Conservation (phyloP, 2,888 invertebrate species). For the Eumerus sabulonum region DNA sequence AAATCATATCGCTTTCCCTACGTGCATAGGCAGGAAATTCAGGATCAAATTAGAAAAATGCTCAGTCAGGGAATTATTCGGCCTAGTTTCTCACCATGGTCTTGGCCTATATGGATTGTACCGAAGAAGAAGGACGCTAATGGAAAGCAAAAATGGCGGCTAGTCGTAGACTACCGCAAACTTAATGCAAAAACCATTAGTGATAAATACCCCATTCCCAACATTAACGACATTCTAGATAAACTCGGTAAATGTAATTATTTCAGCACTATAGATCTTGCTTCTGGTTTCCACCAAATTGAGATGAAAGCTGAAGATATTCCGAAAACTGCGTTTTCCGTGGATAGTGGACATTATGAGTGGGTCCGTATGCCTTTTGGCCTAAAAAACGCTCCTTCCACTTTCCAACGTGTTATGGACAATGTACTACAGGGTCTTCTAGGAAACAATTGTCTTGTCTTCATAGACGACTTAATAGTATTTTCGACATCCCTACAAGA, state of each 20-base stretch:
- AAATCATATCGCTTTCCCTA: not conserved
- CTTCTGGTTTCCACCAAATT: no score
- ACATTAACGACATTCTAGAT: no score
- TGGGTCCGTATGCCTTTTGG: not conserved
- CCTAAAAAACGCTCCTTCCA: no score
- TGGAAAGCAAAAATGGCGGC: no score
- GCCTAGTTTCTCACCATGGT: no score
- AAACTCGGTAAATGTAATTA: no score
- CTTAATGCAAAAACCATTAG: no score
- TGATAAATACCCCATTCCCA: no score
- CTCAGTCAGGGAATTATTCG: not conserved
- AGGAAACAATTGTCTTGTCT: not conserved
- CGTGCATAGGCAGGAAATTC: not conserved
- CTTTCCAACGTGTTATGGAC: not conserved
- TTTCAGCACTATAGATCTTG: no score
- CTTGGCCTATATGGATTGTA: no score
- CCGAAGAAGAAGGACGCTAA: not conserved
- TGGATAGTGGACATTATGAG: not conserved
- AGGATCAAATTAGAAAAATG: not conserved
- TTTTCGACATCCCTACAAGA: slow-evolving; percentile 25
- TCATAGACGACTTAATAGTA: not conserved
- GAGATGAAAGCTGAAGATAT: not conserved
- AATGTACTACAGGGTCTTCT: not conserved
- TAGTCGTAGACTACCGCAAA: no score
- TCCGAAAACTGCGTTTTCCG: no score